Evolutionary conservation across 2,888 invertebrate species (phyloP), one percentile per base, ranked within the genome.

Genomic region (Chymomyza procnemis): DNA sequence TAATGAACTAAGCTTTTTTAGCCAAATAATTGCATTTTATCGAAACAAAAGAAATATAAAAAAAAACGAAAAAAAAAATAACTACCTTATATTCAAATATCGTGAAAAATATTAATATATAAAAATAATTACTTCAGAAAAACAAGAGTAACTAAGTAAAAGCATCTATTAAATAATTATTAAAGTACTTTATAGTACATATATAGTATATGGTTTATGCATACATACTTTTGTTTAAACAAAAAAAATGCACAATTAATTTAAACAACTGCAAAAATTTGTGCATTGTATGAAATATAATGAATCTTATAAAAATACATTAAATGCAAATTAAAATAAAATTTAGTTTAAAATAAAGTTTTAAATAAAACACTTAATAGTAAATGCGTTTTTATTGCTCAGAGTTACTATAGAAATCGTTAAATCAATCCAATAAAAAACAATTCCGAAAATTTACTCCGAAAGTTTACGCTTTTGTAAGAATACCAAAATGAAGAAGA

Each of bases 321-420:
- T 73, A 67, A 77, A 75, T 77, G 82, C 75, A 85, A 76, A 62
- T 26, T 70, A 72, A 73, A 81, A 73, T 79, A 73, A n/a, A 82
- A 81, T 78, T 74, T 81, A 82, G 82, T 81, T 74, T 78, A 87
- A n/a, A 79, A 73, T 79, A 82, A 85, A 84, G 76, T 74, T 85
- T 82, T 72, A 78, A 78, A 78, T 62, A 78, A 73, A 87, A 82
- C 75, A 79, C 74, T 67, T 65, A 77, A 71, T 46, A 66, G 22
- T 14, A 62, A 71, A 48, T 19, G 19, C 8, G n/a, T 46, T 59
- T 34, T 34, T 12, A 41, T 41, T 41, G 34, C 26, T 3, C 4
- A n/a, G n/a, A n/a, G n/a, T n/a, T n/a, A n/a, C n/a, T n/a, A n/a
- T n/a, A n/a, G n/a, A n/a, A n/a, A n/a, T n/a, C n/a, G n/a, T n/a